phyloP scores from a whole-genome alignment of 1,140 invertebrate genomes.

The Drosophila sulfurigaster region DNA sequence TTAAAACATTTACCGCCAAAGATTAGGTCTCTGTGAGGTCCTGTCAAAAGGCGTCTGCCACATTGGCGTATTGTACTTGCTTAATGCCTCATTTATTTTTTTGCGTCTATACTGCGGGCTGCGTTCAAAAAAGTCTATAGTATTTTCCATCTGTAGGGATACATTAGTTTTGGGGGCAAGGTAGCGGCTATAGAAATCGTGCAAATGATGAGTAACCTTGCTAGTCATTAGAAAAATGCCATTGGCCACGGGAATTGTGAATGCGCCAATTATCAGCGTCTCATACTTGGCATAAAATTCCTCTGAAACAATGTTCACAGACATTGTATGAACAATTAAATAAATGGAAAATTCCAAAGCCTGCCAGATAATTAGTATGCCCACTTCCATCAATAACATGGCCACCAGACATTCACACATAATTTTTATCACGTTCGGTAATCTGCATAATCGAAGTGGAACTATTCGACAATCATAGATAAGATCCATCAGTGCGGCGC shows the following conservation, averaged over 20 bases:
- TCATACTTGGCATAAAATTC: not conserved
- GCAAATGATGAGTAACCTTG: not conserved
- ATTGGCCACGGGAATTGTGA: not conserved
- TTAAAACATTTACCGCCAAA: not conserved
- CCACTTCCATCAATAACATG: not conserved
- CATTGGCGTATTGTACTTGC: not conserved
- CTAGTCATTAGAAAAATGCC: not conserved
- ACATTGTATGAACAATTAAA: not conserved
- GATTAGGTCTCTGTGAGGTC: too few relatives aligned
- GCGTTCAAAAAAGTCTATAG: not conserved
- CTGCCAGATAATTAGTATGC: constrained; percentile 19
- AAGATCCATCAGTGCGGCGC: constrained; percentile 8
- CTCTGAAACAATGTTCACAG: not conserved
- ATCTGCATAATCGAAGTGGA: not conserved
- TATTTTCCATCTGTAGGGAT: not conserved
- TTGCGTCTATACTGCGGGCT: not conserved
- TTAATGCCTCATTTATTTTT: not conserved
- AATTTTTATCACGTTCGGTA: not conserved
- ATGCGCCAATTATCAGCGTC: not conserved
- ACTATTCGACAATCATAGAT: constrained; percentile 18
- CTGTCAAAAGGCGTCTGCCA: not conserved
- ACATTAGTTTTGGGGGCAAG: not conserved
- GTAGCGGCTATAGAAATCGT: not conserved
- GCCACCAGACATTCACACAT: constrained; percentile 9
- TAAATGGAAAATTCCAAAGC: not conserved